Evolutionary conservation across 1,140 invertebrate genomes (phyloP).

Genomic region (Harlomillsia oculata): DNA sequence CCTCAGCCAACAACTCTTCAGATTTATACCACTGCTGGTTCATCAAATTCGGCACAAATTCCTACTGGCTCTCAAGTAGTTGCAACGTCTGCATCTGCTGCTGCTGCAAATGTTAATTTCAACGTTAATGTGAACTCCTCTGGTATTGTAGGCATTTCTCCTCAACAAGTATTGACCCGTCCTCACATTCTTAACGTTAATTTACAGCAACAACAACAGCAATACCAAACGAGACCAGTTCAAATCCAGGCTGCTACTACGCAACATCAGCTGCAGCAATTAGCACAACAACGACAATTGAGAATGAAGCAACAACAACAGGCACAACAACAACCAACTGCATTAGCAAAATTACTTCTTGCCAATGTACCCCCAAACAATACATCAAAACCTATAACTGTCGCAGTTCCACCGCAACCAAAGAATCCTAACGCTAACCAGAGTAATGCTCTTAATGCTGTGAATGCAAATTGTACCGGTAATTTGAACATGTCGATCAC

Average conservation of each 20-base stretch:
- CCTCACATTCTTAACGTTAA: slow-evolving; percentile 33
- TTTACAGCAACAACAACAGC: slow-evolving; percentile 22
- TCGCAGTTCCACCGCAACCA: slow-evolving; percentile 33
- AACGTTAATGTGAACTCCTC: slow-evolving; percentile 31
- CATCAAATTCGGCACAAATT: not conserved
- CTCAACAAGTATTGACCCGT: slow-evolving; percentile 30
- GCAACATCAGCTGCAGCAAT: slow-evolving; percentile 14
- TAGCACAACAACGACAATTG: slow-evolving; percentile 9
- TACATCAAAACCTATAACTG: slow-evolving; percentile 28
- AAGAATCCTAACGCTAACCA: slow-evolving; percentile 12
- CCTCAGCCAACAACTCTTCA: not conserved
- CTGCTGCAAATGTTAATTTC: slow-evolving; percentile 31
- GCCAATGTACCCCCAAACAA: slow-evolving; percentile 9
- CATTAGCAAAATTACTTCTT: slow-evolving; percentile 24
- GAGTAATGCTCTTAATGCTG: not conserved
- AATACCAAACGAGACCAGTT: not conserved
- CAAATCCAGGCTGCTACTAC: not conserved
- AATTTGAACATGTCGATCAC: slow-evolving; percentile 13
- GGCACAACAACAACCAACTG: slow-evolving; percentile 26
- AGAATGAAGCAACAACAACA: slow-evolving; percentile 15
- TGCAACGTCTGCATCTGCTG: slow-evolving; percentile 5
- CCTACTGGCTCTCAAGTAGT: not conserved
- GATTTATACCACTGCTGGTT: not conserved
- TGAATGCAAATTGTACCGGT: not conserved
- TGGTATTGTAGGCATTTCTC: slow-evolving; percentile 12